Conservation (phyloP, 1,140 invertebrate species). For the Cheumatopsyche charites region DNA sequence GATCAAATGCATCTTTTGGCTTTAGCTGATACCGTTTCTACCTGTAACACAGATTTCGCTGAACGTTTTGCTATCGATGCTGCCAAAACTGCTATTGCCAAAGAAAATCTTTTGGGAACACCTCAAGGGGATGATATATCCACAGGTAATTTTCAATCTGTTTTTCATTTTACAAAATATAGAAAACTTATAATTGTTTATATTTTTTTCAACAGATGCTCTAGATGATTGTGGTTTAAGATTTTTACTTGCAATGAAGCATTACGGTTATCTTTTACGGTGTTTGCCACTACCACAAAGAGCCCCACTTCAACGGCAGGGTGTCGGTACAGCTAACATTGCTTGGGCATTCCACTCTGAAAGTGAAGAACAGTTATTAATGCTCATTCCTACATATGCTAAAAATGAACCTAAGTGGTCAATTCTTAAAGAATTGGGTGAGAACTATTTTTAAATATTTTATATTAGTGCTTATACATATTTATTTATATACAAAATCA, state of each 20-base stretch:
- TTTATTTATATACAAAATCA: background rate
- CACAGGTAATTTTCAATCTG: slow-evolving; percentile 52
- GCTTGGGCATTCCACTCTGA: slow-evolving; percentile 99
- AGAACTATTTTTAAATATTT: slow-evolving; percentile 36
- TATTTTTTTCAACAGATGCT: slow-evolving; percentile 67
- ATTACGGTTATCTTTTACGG: slow-evolving; percentile 92
- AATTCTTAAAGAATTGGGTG: slow-evolving; percentile 85
- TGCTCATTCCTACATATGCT: slow-evolving; percentile 86
- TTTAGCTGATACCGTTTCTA: slow-evolving; percentile 96
- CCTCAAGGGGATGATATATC: slow-evolving; percentile 68
- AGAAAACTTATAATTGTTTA: background rate
- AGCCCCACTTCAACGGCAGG: slow-evolving; percentile 84
- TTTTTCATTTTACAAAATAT: background rate
- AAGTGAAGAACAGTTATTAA: slow-evolving; percentile 93
- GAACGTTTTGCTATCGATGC: slow-evolving; percentile 82
- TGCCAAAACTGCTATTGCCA: slow-evolving; percentile 72
- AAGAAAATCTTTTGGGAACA: slow-evolving; percentile 70
- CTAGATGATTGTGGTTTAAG: slow-evolving; percentile 97
- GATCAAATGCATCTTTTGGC: slow-evolving; percentile 99
- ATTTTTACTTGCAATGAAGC: slow-evolving; percentile 96
- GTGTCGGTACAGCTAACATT: slow-evolving; percentile 90
- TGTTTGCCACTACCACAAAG: slow-evolving; percentile 91
- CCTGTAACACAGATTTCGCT: slow-evolving; percentile 85
- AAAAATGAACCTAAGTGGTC: slow-evolving; percentile 88
- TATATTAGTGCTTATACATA: background rate